Evolutionary conservation across 2,888 invertebrate genomes (phyloP).

Genomic region (Parthenolecanium corni): DNA sequence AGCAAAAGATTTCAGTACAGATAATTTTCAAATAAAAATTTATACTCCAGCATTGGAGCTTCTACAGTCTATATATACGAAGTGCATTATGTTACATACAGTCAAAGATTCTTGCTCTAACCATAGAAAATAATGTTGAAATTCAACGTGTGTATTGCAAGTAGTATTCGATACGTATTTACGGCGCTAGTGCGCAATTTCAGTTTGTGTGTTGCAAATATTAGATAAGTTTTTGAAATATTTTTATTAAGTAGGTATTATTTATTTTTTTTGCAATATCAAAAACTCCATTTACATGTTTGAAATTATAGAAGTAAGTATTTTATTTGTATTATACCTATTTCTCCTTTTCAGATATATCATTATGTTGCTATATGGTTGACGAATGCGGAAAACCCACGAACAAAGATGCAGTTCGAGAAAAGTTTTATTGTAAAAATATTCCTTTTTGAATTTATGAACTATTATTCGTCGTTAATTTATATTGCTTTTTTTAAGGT

Average conservation of each 20-base stretch:
- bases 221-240: no score
- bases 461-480: conserved; percentile 95
- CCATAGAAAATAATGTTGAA: no score
- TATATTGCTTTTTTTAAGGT: conserved; percentile 98
- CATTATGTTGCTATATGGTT: conserved; percentile 71
- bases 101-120: no score
- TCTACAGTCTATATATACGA: no score
- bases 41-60: no score
- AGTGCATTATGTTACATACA: no score
- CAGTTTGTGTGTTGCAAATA: no score
- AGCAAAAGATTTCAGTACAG: no score
- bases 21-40: no score
- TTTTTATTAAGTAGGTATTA: not conserved
- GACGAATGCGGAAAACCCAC: conserved; percentile 81
- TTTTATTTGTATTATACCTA: not conserved
- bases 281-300: not conserved
- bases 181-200: no score
- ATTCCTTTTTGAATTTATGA: conserved; percentile 96
- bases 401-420: conserved; percentile 94
- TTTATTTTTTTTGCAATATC: not conserved
- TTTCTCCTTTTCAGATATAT: conserved; percentile 52
- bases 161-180: no score
- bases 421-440: conserved; percentile 96
- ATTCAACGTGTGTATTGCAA: no score
- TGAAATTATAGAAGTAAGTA: not conserved